phyloP scores from a whole-genome alignment of 2,113 vertebrate genomes.

The Phrynocephalus versicolor region DNA sequence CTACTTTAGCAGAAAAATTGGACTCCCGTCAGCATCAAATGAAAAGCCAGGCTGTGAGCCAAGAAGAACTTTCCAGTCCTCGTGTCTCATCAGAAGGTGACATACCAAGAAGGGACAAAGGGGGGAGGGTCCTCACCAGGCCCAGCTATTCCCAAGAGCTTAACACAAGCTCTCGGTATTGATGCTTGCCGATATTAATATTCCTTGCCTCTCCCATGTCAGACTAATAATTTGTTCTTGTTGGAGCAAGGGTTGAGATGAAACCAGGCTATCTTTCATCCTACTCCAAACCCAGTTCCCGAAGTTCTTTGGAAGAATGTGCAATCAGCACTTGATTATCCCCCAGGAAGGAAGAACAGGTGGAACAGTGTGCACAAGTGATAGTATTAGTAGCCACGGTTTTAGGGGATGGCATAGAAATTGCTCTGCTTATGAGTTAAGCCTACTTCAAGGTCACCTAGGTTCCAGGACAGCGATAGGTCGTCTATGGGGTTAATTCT shows the following conservation, averaged over 20 bases:
- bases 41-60: not conserved
- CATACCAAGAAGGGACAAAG: not conserved
- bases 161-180: constrained; percentile 3
- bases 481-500: not conserved
- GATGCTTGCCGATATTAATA: not conserved
- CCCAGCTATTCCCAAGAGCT: not conserved
- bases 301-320: not conserved
- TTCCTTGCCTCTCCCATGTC: not conserved
- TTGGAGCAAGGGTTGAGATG: not conserved
- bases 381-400: too few species aligned
- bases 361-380: not conserved
- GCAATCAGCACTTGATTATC: not conserved
- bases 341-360: not conserved
- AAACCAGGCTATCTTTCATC: not conserved
- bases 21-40: not conserved
- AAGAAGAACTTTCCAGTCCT: constrained; percentile 23
- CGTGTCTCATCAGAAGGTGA: constrained; percentile 8
- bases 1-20: not conserved
- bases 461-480: not conserved
- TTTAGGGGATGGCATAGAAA: not conserved
- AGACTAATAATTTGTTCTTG: not conserved
- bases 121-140: not conserved
- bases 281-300: not conserved
- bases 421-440: not conserved
- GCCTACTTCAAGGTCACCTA: not conserved